Evolutionary conservation across 30 jellyfish, hydroid and myxozoan species (phyloP).

Genomic region (Aurelia sp.): DNA sequence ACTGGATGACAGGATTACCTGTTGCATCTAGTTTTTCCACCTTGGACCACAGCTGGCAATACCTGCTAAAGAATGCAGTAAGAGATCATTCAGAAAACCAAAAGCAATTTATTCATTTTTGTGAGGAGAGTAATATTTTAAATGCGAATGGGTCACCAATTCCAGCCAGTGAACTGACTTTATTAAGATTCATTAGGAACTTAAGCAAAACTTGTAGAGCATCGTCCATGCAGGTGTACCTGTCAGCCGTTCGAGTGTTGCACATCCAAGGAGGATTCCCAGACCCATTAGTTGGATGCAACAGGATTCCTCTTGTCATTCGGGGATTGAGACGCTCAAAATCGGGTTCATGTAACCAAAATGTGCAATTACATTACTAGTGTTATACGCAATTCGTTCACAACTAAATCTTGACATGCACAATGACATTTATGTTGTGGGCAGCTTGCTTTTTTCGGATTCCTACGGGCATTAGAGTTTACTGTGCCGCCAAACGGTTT

Average conservation of each 20-base stretch:
- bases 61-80: background rate
- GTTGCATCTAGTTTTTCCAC: too few species aligned
- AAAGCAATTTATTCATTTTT: constrained; percentile 7
- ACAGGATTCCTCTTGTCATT: background rate
- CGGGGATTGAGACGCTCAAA: constrained; percentile 14
- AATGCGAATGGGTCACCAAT: constrained; percentile 1
- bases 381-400: background rate
- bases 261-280: constrained; percentile 20
- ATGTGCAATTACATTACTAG: constrained; percentile 22
- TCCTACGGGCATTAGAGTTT: constrained; percentile 17
- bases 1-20: too few species aligned
- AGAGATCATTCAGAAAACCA: background rate
- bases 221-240: constrained; percentile 28
- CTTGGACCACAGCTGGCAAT: too few species aligned
- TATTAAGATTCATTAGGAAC: too few species aligned
- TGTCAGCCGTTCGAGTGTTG: constrained; percentile 35
- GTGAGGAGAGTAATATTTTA: background rate
- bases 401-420: background rate
- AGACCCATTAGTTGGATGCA: constrained; percentile 42
- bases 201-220: constrained; percentile 14
- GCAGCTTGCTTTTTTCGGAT: constrained; percentile 54
- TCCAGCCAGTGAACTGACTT: too few species aligned
- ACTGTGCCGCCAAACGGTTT: constrained; percentile 12
- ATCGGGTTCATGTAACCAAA: background rate
- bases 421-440: constrained; percentile 40